Percentiles rank a stretch among this genome's conserved stretches.
Evolutionary conservation across 1,140 invertebrate species (phyloP).

Genomic region (Mercenaria mercenaria): DNA sequence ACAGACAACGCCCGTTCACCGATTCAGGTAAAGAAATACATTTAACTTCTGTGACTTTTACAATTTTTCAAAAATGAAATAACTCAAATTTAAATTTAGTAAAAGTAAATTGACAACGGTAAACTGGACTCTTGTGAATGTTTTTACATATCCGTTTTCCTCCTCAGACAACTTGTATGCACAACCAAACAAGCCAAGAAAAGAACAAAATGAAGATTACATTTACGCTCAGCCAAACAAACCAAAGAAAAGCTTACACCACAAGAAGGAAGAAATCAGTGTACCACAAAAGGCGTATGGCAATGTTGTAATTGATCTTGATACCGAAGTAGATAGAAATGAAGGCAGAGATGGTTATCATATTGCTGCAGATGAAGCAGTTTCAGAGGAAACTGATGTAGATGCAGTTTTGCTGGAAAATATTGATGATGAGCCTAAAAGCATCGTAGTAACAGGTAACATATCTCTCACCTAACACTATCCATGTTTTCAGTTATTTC

Average conservation of each 20-base stretch:
- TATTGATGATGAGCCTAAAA: not conserved
- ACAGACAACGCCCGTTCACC: too few relatives aligned
- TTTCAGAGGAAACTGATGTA: not conserved
- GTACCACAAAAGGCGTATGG: not conserved
- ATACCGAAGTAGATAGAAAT: not conserved
- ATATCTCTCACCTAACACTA: too few relatives aligned
- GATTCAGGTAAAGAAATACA: too few relatives aligned
- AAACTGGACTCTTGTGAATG: too few relatives aligned
- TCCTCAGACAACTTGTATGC: not conserved
- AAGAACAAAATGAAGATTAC: not conserved
- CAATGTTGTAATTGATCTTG: not conserved
- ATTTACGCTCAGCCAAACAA: not conserved
- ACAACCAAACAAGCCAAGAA: not conserved
- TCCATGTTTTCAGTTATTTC: too few relatives aligned
- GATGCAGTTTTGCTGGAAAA: not conserved
- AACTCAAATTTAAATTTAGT: too few relatives aligned
- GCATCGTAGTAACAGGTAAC: not conserved
- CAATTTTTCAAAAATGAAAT: too few relatives aligned
- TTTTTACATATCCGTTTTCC: too few relatives aligned
- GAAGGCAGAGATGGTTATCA: too few relatives aligned
- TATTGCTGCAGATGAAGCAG: not conserved
- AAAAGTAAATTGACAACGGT: too few relatives aligned
- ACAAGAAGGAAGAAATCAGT: not conserved
- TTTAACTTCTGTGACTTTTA: too few relatives aligned
- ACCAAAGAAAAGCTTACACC: not conserved